Conservation (phyloP, 1,140 invertebrate genomes). For the Pemphigus obesinymphae region DNA sequence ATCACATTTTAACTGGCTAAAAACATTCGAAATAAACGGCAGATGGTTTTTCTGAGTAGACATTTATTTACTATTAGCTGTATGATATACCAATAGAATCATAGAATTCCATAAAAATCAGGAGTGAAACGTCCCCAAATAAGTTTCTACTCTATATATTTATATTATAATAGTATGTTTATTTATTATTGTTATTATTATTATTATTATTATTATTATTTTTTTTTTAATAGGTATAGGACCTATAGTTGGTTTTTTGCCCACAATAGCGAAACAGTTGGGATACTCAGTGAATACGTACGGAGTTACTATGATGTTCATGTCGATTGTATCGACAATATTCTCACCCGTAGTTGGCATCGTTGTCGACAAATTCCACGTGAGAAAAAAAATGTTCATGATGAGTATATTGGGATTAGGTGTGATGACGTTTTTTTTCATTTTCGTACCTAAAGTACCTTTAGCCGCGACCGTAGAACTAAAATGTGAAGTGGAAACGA, state of each 20-base stretch:
- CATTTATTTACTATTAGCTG: too few relatives aligned
- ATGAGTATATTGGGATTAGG: not conserved
- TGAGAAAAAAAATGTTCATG: not conserved
- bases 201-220: too few relatives aligned
- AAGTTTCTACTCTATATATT: too few relatives aligned
- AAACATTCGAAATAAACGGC: too few relatives aligned
- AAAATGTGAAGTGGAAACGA: not conserved
- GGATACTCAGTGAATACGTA: constrained; percentile 73
- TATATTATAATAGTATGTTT: too few relatives aligned
- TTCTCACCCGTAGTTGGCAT: not conserved
- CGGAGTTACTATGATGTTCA: constrained; percentile 69
- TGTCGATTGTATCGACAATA: constrained; percentile 62
- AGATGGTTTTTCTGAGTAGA: too few relatives aligned
- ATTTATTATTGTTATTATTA: too few relatives aligned
- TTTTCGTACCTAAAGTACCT: not conserved
- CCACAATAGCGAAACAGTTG: constrained; percentile 73
- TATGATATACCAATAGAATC: too few relatives aligned
- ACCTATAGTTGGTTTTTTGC: constrained; percentile 74
- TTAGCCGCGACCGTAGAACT: not conserved
- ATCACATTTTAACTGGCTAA: too few relatives aligned
- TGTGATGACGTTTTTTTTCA: not conserved
- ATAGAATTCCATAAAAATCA: too few relatives aligned
- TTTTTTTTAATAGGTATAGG: constrained; percentile 78
- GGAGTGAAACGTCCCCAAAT: too few relatives aligned
- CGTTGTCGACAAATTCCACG: not conserved